Evolutionary conservation across 2,888 invertebrate genomes (phyloP), one percentile per base, ranked within the genome.

Genomic region (Lycophotia porphyrea): DNA sequence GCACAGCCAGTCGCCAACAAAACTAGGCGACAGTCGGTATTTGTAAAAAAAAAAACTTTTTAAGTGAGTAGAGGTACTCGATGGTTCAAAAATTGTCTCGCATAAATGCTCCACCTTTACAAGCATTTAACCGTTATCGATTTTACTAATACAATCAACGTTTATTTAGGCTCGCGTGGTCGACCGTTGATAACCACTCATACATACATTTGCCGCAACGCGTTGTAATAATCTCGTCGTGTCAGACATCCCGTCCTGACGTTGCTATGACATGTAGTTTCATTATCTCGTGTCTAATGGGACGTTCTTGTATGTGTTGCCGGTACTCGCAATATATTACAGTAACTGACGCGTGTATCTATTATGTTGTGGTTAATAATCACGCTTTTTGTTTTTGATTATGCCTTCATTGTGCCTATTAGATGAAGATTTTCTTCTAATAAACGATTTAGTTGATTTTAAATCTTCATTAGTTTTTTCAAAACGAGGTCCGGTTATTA

Each of bases 101-200:
- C n/a, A n/a, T n/a, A 13, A 39, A 36, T 24, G 2, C 27, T 2
- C n/a, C 27, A n/a, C 31, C 58, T 31, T 58, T 27, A 5, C n/a
- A 55, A 31, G 55, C 18, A 18, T 34, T n/a, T 15, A 42, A 58
- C 21, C 47, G 27, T 4, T 69, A 81, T 78, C 66, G 60, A 63
- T 36, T 52, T 34, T 34, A 8, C 34, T 76, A 84, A 79, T 79
- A 84, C 60, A 72, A 74, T 68, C 60, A 69, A 55, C 31, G 74
- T 81, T 84, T 84, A 76, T 81, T 84, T 74, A 76, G 78, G 69
- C 24, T 8, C 64, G 72, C n/a, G 27, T 78, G 78, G 69, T 49
- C n/a, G 72, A 11, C 44, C 47, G 34, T 49, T 63, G 73, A 81
- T 81, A 81, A 67, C 55, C 47, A 65, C 34, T 47, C 18, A 15